phyloP scores from a whole-genome alignment of 2,797 vertebrate genomes.

The Otolemur crassicaudatus region DNA sequence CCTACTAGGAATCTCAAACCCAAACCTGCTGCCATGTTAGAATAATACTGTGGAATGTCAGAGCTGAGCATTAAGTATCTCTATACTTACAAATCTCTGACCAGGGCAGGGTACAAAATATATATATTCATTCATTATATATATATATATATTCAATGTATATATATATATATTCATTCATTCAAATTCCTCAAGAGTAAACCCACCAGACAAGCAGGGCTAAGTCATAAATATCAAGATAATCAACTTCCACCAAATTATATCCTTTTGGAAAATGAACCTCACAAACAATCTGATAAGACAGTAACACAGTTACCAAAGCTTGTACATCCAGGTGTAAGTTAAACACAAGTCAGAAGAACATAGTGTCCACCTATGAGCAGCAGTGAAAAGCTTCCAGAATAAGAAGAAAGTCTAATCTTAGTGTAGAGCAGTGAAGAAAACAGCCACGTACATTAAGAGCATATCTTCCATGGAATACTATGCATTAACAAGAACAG shows the following conservation, averaged over 20 bases:
- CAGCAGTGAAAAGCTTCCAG: not conserved
- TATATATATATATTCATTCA: not conserved
- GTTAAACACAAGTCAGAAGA: not conserved
- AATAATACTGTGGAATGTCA: not conserved
- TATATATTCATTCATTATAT: too few relatives aligned
- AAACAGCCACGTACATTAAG: not conserved
- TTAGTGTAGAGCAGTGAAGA: not conserved
- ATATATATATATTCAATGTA: too few relatives aligned
- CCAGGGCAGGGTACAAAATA: too few relatives aligned
- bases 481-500: too few relatives aligned
- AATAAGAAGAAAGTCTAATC: not conserved
- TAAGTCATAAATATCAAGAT: conserved; percentile 22
- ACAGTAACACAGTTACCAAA: not conserved
- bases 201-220: not conserved
- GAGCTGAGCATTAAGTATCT: too few relatives aligned
- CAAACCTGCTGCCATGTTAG: not conserved
- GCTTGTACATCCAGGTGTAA: not conserved
- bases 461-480: too few relatives aligned
- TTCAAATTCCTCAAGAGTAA: not conserved
- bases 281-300: not conserved
- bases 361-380: not conserved
- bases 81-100: not conserved
- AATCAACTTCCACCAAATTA: not conserved
- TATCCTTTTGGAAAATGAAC: not conserved
- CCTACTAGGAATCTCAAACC: not conserved